Conservation (phyloP, 2,113 vertebrate genomes). For the Anolis carolinensis region DNA sequence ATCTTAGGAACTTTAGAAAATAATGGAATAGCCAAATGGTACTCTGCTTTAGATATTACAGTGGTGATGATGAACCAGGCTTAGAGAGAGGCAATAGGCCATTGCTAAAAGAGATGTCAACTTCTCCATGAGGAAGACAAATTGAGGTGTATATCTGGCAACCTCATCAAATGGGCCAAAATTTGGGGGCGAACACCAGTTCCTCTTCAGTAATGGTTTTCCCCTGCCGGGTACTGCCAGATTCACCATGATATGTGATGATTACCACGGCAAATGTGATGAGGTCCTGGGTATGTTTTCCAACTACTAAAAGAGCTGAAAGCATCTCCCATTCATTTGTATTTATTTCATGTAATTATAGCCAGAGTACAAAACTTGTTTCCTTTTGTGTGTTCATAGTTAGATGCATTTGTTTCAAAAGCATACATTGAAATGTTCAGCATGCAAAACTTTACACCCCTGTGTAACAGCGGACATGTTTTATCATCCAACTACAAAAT, state of each 20-base stretch:
- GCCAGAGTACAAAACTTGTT: neutral
- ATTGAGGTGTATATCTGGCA: neutral
- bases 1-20: neutral
- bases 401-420: neutral
- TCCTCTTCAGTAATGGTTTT: too few relatives aligned
- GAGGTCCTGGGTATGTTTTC: neutral
- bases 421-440: neutral
- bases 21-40: neutral
- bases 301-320: neutral
- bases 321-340: neutral
- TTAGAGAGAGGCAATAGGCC: too few relatives aligned
- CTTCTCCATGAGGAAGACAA: neutral
- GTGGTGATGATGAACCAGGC: neutral
- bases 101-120: neutral
- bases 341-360: neutral
- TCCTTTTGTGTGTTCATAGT: neutral
- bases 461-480: too few relatives aligned
- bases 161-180: too few relatives aligned
- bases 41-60: neutral
- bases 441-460: neutral
- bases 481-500: neutral
- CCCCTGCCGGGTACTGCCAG: too few relatives aligned
- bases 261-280: too few relatives aligned
- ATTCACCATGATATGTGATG: too few relatives aligned
- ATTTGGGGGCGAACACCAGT: too few relatives aligned